Evolutionary conservation across 2,888 invertebrate species (phyloP), one percentile per base, ranked within the genome.

Genomic region (Heliconius charithonia): DNA sequence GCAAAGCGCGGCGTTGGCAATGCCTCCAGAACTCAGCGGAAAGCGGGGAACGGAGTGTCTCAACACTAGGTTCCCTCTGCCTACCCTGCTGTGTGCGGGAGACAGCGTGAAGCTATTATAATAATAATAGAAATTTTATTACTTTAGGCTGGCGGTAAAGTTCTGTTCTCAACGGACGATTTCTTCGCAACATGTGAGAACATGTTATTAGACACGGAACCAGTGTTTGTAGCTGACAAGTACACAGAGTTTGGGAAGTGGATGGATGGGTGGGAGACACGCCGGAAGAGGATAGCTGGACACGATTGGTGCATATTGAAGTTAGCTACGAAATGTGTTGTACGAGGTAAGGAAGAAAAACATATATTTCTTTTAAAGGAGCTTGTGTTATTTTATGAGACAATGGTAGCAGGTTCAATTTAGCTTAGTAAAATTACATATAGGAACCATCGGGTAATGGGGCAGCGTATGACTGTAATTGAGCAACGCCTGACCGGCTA

Each of bases 181-280:
- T 96, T 96, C 89, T 96, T 96, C 84, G 96, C 96, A 1, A 89
- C 92, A 10, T 96, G 96, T 19, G 96, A 96, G 85, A 95, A 95
- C 83, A 93, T 96, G 89, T 86, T 96, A 25, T 88, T 92, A 41
- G 95, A 95, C 71, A 87, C 89, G 0, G 95, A 96, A 4, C 95
- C 96, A 0, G 87, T 95, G 22, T 96, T 96, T 89, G 94, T 95
- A 25, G 89, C 95, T 9, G 95, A 95, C 0, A 93, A 95, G 81
- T 96, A 95, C 85, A 96, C 96, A 0, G 95, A 96, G 74, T 96
- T 89, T 79, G 96, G 96, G 0, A 96, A 96, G 85, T 96, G 96
- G 96, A 96, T 96, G 96, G 96, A 96, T 82, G 96, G 96, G 0
- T 96, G 96, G 96, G 96, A 96, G 87, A 96, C 96, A 0, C 89